phyloP scores from a whole-genome alignment of 2,888 invertebrate species.

The Phengaris arion region DNA sequence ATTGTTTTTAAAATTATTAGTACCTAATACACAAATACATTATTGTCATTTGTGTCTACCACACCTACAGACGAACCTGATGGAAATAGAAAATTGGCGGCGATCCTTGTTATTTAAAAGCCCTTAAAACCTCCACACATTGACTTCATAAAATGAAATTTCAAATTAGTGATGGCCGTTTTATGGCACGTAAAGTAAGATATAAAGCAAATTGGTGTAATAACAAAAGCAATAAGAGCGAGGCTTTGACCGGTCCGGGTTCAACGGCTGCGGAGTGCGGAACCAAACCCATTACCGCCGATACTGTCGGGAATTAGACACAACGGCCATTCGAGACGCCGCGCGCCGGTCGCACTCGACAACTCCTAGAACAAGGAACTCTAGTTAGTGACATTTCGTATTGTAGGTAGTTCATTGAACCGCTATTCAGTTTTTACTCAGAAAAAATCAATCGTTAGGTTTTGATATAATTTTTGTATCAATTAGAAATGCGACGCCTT shows the following conservation, averaged over 20 bases:
- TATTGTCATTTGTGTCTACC: no score
- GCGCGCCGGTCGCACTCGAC: no score
- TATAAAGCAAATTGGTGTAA: slow-evolving; percentile 43
- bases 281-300: slow-evolving; percentile 24
- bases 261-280: slow-evolving; percentile 49
- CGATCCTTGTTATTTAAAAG: no score
- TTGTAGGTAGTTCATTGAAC: neutral
- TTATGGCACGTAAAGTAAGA: slow-evolving; percentile 37
- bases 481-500: neutral
- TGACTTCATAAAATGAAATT: slow-evolving; percentile 12
- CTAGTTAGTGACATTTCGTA: no score
- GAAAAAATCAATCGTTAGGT: neutral
- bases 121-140: neutral
- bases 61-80: neutral
- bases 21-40: no score
- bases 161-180: slow-evolving; percentile 9
- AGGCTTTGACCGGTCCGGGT: slow-evolving; percentile 65
- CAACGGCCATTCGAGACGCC: slow-evolving; percentile 26
- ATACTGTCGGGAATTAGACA: slow-evolving; percentile 18
- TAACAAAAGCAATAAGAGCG: slow-evolving; percentile 48
- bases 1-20: no score
- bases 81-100: neutral
- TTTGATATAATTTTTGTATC: neutral
- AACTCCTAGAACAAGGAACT: no score
- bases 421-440: neutral